Evolutionary conservation across 2,888 invertebrate species (phyloP).

Genomic region (Ochropleura plecta): DNA sequence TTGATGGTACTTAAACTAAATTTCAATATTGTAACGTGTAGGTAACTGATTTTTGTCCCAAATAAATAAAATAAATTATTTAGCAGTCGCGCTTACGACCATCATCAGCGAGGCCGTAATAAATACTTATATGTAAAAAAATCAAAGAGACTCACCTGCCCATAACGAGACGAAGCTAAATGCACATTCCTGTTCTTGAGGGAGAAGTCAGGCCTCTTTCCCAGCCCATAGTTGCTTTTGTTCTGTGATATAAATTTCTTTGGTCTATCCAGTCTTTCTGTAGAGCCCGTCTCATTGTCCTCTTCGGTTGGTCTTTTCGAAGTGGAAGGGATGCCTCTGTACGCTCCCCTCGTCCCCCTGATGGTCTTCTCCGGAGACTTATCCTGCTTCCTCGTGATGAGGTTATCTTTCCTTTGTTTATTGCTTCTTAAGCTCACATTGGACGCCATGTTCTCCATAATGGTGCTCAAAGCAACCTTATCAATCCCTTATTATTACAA

Average conservation of each 20-base stretch:
- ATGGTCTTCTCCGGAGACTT: constrained; percentile 89
- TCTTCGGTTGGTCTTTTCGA: constrained; percentile 83
- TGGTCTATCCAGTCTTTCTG: constrained; percentile 88
- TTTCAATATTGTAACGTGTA: too few relatives aligned
- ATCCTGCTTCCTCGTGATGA: constrained; percentile 88
- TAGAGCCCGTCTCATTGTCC: constrained; percentile 84
- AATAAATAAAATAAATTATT: too few relatives aligned
- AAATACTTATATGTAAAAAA: not conserved
- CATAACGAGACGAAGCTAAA: constrained; percentile 88
- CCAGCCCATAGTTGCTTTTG: constrained; percentile 85
- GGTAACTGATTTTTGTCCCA: too few relatives aligned
- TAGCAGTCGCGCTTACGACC: too few relatives aligned
- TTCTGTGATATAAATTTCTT: constrained; percentile 88
- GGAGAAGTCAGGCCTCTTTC: constrained; percentile 88
- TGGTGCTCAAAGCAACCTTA: constrained; percentile 64
- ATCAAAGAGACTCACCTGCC: constrained; percentile 83
- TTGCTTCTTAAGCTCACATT: constrained; percentile 84
- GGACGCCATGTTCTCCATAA: constrained; percentile 89
- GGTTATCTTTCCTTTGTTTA: constrained; percentile 88
- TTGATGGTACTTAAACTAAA: too few relatives aligned
- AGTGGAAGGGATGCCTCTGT: constrained; percentile 85
- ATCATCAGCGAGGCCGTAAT: too few relatives aligned
- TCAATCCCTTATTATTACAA: constrained; percentile 62
- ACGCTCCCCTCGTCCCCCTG: constrained; percentile 86
- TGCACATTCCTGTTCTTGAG: constrained; percentile 88